Evolutionary conservation across 2,888 invertebrate species (phyloP), one percentile per base, ranked within the genome.

Genomic region (Metalampra italica): DNA sequence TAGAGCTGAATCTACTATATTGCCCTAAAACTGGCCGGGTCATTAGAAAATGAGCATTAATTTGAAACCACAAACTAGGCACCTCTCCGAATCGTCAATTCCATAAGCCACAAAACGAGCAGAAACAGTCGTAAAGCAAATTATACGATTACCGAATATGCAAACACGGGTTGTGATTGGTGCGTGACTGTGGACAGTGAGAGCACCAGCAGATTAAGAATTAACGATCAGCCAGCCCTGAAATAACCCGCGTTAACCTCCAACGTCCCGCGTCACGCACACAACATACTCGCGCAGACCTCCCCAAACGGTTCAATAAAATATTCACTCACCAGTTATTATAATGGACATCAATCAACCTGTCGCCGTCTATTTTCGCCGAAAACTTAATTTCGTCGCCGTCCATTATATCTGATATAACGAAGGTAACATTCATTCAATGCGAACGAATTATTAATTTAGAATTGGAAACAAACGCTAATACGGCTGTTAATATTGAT

Each of bases 301-400:
- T n/a, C 66, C 66, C 68, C 65, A 78, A 46, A 69, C 65, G 65
- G 60, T 64, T 71, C 66, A 78, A 82, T 83, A 78, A 83, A 83
- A 82, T 82, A 85, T 83, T 81, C 79, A 79, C 70, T 79, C 71
- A 70, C 57, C 68, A 68, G 74, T 81, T 84, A 80, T 80, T 78
- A 79, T 75, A 78, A 73, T 71, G 68, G 71, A 75, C 76, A 84
- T 82, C 78, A 75, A 84, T 85, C 85, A 82, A 78, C 60, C 77
- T 79, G 80, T 79, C 79, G 61, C 60, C 80, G 72, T 74, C 70
- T 78, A 79, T 79, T 82, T 80, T 76, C 71, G 69, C 77, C 67
- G 75, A 81, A 79, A 80, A 78, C 75, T 76, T 82, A 72, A 81
- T 82, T 82, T 76, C 66, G 69, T 74, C 75, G 68, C 66, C 59